These are phyloP conservation scores for Recurvirostra avosetta DNA, from an alignment of 2,113 vertebrate genomes.

Conservation along the genomic window DNA sequence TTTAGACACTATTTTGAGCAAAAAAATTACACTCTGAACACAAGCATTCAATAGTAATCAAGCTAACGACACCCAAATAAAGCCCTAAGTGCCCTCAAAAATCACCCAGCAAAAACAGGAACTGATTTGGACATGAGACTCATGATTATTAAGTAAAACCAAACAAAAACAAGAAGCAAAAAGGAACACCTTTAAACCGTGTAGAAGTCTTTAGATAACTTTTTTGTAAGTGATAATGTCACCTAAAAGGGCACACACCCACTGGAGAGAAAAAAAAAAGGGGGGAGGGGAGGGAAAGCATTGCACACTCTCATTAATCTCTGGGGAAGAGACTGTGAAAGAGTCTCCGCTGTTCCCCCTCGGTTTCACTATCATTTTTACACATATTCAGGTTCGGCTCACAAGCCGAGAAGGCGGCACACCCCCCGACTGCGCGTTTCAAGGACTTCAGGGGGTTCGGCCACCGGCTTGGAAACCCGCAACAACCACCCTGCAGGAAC, in stretches of 20 bases:
- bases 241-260: neutral
- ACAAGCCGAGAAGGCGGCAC: neutral
- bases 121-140: neutral
- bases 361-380: neutral
- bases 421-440: rapidly evolving
- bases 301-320: rapidly evolving
- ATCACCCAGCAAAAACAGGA: neutral
- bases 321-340: rapidly evolving
- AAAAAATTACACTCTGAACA: neutral
- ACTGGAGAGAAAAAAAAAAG: too few relatives aligned
- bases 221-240: neutral
- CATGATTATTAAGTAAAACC: neutral
- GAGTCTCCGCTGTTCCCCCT: too few relatives aligned
- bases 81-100: neutral
- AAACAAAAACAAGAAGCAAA: neutral
- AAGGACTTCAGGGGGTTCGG: neutral
- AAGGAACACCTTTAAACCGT: rapidly evolving
- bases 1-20: too few relatives aligned
- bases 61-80: neutral
- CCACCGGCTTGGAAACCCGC: neutral
- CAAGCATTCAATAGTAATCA: neutral
- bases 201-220: neutral
- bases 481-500: neutral
- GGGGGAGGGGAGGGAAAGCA: too few relatives aligned
- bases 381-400: neutral